Conservation (phyloP, 1,140 invertebrate species). For the Riptortus pedestris region DNA sequence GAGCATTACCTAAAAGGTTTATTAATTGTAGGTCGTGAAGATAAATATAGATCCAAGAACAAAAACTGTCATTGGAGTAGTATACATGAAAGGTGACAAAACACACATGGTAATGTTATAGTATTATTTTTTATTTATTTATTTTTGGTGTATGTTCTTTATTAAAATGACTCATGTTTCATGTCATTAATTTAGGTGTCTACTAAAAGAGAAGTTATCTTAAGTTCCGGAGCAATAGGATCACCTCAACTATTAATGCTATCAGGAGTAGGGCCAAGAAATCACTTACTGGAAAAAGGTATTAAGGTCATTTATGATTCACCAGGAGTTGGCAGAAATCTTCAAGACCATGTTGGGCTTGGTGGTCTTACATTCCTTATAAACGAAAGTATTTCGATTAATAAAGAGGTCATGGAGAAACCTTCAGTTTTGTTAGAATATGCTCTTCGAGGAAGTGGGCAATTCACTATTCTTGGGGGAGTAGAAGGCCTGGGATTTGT, state of each 20-base stretch:
- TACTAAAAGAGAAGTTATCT: not conserved
- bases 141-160: too few relatives aligned
- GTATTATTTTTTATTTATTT: too few relatives aligned
- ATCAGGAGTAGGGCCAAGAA: not conserved
- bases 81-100: too few relatives aligned
- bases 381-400: not conserved
- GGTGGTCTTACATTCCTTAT: not conserved
- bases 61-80: too few relatives aligned
- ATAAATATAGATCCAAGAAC: too few relatives aligned
- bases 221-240: not conserved
- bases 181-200: too few relatives aligned
- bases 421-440: not conserved
- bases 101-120: too few relatives aligned
- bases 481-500: conserved; percentile 59
- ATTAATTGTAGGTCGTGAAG: too few relatives aligned
- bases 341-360: not conserved
- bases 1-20: too few relatives aligned
- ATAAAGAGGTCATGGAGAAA: not conserved
- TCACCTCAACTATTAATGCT: not conserved
- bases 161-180: too few relatives aligned
- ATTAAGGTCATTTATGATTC: not conserved
- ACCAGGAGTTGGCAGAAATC: not conserved
- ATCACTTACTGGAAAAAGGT: not conserved
- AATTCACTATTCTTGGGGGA: conserved; percentile 57
- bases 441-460: conserved; percentile 39